Base-by-base conservation (phyloP, 2,888 invertebrate species). In the Meiosimyza platycephala region DNA sequence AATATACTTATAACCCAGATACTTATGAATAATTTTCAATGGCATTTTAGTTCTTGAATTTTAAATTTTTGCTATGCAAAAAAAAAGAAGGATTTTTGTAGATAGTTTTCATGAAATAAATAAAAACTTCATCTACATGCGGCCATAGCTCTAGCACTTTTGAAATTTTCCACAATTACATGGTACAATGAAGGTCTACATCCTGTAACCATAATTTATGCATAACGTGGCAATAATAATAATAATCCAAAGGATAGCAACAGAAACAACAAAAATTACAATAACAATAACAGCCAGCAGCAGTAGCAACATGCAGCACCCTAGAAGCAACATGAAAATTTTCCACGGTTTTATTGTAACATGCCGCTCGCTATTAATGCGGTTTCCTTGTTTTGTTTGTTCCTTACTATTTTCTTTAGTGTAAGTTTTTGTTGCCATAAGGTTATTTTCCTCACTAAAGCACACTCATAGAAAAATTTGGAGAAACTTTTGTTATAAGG, bases 121-220 rank as follows among this genome's bases (percentile, higher is more conserved):
- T 40, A 40, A 40, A 40, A 40, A 40, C 40, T 40, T 40, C 6
- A 7, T 40, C 40, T 40, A 7, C 40, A 9, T 9, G 9, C 40
- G 2, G 40, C 40, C 1, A 40, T 9, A 40, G 40, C 40, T 40
- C 40, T 40, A 40, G 9, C 60, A 62, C 33, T 60, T 28, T 40
- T 40, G 33, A 33, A 16, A 40, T 9, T 16, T 62, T 62, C 40
- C n/a, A 40, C 40, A 40, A 40, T 40, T 40, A 40, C 9, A 2
- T 9, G 40, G 40, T 40, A 40, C 40, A 40, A 40, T 9, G 40
- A 40, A 40, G 40, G 40, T 9, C 40, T 40, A 2, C 40, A 40
- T 40, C 40, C 40, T 40, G 40, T 62, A 33, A 40, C 40, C 33
- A 62, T 62, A 62, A 62, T 62, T 62, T 47, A 62, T 62, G 60